Base-by-base conservation (phyloP, 2,888 invertebrate species). In the Amphimallon solstitiale region DNA sequence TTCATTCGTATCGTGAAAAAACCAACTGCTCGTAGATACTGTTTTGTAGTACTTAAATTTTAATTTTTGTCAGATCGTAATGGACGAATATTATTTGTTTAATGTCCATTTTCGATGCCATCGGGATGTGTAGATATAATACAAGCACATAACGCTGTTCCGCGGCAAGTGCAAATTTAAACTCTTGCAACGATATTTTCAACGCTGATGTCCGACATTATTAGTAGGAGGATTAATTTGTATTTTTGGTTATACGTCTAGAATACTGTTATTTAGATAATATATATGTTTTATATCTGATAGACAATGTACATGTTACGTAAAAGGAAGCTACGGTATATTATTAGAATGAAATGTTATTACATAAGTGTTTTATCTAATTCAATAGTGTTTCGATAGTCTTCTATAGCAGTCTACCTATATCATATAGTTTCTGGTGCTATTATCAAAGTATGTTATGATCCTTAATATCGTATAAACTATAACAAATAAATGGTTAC, bases 1-100 rank as follows among this genome's bases (percentile, higher is more conserved):
- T 80, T 64, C 70, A 54, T 65, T 62, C 65, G 51, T 45, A 37
- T 23, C 43, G 65, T 35, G 64, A 68, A 70, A 70, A 68, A 61
- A 62, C 35, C 40, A 49, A 56, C 48, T 14, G 59, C 62, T 37
- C 49, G 61, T 23, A 48, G 61, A 61, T 61, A 49, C 61, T 48
- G 48, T 38, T 48, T 61, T 48, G 46, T 35, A 49, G 49, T 61
- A 35, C 61, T 61, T 59, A 38, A 6, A 19, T 61, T 61, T 61
- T 61, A 61, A 61, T 61, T 61, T 61, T 48, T 61, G 61, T 14
- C 46, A 12, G 46, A 48, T 48, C 37, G 48, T 61, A 48, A 61
- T 61, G 19, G 43, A 29, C 29, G 10, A 59, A 59, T 59, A 59
- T 59, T 59, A 59, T 59, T 59, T 59, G 45, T 45, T 59, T 59